Base-by-base conservation (phyloP, 2,888 invertebrate species). In the Deilephila porcellus region DNA sequence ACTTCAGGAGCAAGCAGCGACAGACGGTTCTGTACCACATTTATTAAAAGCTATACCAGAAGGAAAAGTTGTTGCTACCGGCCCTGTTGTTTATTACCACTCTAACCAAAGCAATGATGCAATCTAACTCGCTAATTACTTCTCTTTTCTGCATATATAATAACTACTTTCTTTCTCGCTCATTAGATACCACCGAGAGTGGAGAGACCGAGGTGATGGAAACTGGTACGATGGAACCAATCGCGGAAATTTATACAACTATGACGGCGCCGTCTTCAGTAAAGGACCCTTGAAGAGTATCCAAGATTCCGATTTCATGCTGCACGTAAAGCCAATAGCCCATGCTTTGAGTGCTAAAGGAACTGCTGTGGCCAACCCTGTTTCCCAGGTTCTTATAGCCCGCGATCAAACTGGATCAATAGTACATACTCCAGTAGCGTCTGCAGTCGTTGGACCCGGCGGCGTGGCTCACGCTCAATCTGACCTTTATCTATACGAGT, bases 391-490 rank as follows among this genome's bases (percentile, higher is more conserved):
- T 11, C 86, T 96, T 45, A 90, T 97, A 20, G 95, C 95, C 73
- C 92, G 94, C 77, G 96, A 96, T 34, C 95, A 95, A 62, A 92
- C 94, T 74, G 96, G 96, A 0, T 95, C 96, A 76, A 95, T 97
- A 70, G 89, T 96, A 29, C 97, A 96, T 83, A 95, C 95, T 77
- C 97, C 97, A 3, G 94, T 95, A 76, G 96, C 97, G 0, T 95
- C 96, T 0, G 97, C 97, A 4, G 95, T 97, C 5, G 97, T 96
- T 3, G 97, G 97, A 7, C 97, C 97, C 53, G 97, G 97, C 5
- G 97, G 97, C 11, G 95, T 96, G 71, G 97, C 97, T 0, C 97
- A 97, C 84, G 97, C 97, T 0, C 96, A 97, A 83, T 97, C 97
- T 73, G 97, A 97, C 86, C 95, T 97, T 76, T 95, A 96, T 82